Evolutionary conservation across 35 echinoderm and acorn worm species (phyloP).

Genomic region (Chiridota heheva): DNA sequence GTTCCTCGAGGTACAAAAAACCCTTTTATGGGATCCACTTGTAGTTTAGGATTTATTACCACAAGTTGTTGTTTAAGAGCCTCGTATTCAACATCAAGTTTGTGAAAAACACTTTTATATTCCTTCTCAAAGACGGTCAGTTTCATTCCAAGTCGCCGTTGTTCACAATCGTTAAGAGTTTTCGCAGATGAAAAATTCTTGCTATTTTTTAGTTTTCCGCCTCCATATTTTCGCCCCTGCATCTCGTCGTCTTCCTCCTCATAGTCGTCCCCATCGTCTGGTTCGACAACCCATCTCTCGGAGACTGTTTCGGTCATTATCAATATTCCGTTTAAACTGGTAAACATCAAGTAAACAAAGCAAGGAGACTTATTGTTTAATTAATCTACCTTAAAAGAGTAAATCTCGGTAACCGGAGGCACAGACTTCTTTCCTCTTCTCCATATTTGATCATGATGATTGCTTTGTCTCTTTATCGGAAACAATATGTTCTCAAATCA

Average conservation of each 20-base stretch:
- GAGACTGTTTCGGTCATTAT: constrained; percentile 13
- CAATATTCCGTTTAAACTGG: too few species aligned
- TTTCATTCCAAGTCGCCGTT: constrained; percentile 6
- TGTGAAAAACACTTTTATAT: constrained; percentile 13
- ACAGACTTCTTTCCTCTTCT: too few species aligned
- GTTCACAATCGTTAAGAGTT: constrained; percentile 27
- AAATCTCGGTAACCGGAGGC: too few species aligned
- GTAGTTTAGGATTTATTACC: constrained; percentile 22
- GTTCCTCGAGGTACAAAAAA: constrained; percentile 25
- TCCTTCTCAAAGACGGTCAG: constrained; percentile 26
- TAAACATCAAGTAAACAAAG: too few species aligned
- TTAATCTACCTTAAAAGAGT: too few species aligned
- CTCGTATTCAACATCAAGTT: constrained; percentile 19
- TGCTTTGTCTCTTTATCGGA: too few species aligned
- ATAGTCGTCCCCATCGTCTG: constrained; percentile 4
- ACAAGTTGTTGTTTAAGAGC: constrained; percentile 13
- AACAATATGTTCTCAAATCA: too few species aligned
- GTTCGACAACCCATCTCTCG: constrained; percentile 26
- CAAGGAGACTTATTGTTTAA: too few species aligned
- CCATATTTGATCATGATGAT: too few species aligned
- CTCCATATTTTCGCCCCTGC: too few species aligned
- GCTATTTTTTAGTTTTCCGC: neutral
- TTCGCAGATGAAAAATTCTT: constrained; percentile 15
- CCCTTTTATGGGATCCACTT: neutral
- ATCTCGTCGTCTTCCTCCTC: constrained; percentile 16